Evolutionary conservation across 2,113 vertebrate genomes (phyloP).

Genomic region (Ceuthmochares aereus): DNA sequence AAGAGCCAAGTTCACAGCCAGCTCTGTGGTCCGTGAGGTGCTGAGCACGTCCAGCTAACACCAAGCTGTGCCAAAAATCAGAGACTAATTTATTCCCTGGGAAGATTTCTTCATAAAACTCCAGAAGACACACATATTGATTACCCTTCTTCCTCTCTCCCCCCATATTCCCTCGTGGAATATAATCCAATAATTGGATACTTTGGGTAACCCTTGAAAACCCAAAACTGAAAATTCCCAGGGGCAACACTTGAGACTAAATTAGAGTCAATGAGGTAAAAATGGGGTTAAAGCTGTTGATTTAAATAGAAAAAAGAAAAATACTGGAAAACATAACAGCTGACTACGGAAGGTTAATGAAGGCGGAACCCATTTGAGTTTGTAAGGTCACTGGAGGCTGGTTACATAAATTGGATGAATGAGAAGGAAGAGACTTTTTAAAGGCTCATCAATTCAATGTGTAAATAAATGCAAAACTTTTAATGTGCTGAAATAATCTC

Average conservation of each 20-base stretch:
- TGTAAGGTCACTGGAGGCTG: background rate
- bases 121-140: background rate
- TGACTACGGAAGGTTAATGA: background rate
- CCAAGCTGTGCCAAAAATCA: background rate
- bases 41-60: background rate
- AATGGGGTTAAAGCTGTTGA: background rate
- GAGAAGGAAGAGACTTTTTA: background rate
- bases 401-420: background rate
- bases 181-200: background rate
- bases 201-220: background rate
- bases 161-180: rapidly evolving
- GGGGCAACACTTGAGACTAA: background rate
- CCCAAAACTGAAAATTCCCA: background rate
- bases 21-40: rapidly evolving
- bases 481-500: background rate
- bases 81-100: background rate
- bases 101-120: background rate
- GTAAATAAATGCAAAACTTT: background rate
- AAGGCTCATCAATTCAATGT: background rate
- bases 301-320: background rate
- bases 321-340: background rate
- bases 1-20: background rate
- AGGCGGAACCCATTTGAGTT: background rate
- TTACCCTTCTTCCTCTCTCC: rapidly evolving
- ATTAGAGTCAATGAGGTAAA: background rate